Conservation (phyloP, 1,140 invertebrate genomes). For the Trichoplusia ni region DNA sequence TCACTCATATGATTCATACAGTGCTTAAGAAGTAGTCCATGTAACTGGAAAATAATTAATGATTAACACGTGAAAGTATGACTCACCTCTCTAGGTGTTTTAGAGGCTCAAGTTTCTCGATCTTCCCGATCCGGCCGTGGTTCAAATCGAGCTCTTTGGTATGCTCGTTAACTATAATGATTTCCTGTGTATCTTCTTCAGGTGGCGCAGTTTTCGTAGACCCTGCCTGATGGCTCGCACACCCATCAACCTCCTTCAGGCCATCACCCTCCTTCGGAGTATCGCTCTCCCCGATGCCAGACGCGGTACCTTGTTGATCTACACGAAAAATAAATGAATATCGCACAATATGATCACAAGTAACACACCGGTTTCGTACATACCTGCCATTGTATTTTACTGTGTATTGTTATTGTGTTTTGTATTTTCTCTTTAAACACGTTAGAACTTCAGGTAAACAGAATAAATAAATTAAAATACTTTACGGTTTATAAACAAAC, state of each 20-base stretch:
- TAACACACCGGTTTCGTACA: not conserved
- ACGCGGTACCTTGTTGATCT: constrained; percentile 59
- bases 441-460: too few species aligned
- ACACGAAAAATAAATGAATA: constrained; percentile 18
- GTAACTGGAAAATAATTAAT: not conserved
- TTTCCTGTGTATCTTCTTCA: constrained; percentile 64
- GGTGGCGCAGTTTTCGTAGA: too few species aligned
- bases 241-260: not conserved
- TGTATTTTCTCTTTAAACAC: too few species aligned
- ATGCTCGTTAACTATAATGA: constrained; percentile 73
- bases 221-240: too few species aligned
- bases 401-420: too few species aligned
- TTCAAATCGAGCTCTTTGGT: constrained; percentile 88
- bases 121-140: constrained; percentile 91
- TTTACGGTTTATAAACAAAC: not conserved
- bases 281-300: not conserved
- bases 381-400: constrained; percentile 4
- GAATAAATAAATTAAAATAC: not conserved
- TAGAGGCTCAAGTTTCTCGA: constrained; percentile 91
- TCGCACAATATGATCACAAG: not conserved
- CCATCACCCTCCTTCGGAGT: not conserved
- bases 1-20: too few species aligned
- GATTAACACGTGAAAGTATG: not conserved
- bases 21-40: not conserved
- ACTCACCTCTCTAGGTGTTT: constrained; percentile 85